A percentile compares a stretch with the other conserved stretches of the same genome.
phyloP scores from a whole-genome alignment of 2,888 invertebrate genomes.

The Epinotia brunnichana region DNA sequence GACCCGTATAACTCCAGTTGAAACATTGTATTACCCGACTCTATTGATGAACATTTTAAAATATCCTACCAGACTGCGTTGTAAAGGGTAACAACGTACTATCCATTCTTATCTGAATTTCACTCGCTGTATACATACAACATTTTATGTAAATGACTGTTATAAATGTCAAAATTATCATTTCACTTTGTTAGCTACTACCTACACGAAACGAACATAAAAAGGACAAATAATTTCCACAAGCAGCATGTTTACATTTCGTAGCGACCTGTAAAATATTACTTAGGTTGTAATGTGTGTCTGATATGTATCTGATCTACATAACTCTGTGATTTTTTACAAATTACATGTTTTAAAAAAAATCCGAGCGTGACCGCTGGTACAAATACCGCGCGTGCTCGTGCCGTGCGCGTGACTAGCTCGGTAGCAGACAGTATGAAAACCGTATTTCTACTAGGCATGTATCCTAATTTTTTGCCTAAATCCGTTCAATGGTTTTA shows the following conservation, averaged over 20 bases:
- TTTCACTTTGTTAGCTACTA: no score
- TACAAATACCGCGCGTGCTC: slow-evolving; percentile 43
- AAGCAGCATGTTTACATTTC: not conserved
- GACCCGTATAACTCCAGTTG: not conserved
- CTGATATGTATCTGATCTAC: not conserved
- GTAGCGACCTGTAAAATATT: not conserved
- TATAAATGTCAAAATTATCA: no score
- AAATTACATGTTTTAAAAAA: slow-evolving; percentile 25
- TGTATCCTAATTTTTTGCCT: no score
- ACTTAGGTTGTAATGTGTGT: no score
- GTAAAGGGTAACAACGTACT: slow-evolving; percentile 29
- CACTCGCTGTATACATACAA: no score
- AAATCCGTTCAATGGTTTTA: no score
- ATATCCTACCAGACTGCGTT: slow-evolving; percentile 22
- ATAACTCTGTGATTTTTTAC: slow-evolving; percentile 7
- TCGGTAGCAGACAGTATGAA: slow-evolving; percentile 5
- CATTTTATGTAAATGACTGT: no score
- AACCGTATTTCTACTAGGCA: slow-evolving; percentile 19
- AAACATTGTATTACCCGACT: slow-evolving; percentile 23
- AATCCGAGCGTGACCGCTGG: slow-evolving; percentile 38
- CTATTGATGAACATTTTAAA: slow-evolving; percentile 30
- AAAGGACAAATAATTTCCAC: no score
- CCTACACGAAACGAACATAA: no score
- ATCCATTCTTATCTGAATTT: no score
- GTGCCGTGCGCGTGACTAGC: slow-evolving; percentile 41